Percentiles rank a stretch among this genome's conserved stretches.
These are phyloP conservation scores for Dysidea cf. avara DNA, from an alignment of 37 sponge, comb jelly and placozoan genomes.

Conservation along the genomic window DNA sequence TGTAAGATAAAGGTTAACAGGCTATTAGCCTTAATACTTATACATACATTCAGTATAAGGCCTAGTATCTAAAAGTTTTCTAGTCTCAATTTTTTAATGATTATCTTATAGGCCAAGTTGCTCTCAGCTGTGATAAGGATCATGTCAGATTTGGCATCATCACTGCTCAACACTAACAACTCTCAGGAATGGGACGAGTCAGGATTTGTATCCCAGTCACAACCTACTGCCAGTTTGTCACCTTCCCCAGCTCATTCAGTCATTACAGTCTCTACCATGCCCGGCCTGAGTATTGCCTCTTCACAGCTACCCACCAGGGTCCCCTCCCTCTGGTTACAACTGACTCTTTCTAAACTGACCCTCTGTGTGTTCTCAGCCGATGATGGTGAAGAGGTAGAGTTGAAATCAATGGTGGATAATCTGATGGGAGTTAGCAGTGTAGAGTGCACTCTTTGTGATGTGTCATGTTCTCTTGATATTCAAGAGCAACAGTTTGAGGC, in stretches of 20 bases:
- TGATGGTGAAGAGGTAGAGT: background rate
- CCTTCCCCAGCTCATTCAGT: slow-evolving; percentile 30
- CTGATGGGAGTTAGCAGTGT: slow-evolving; percentile 1
- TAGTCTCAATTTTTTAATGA: too few species aligned
- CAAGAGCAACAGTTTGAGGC: too few species aligned
- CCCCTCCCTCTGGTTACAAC: slow-evolving; percentile 55
- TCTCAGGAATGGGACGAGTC: slow-evolving; percentile 6
- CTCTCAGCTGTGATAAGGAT: too few species aligned
- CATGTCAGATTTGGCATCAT: too few species aligned
- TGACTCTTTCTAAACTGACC: slow-evolving; percentile 21
- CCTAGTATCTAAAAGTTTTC: too few species aligned
- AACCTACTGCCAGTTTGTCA: slow-evolving; percentile 4
- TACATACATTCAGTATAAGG: too few species aligned
- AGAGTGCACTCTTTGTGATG: background rate
- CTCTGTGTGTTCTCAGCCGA: slow-evolving; percentile 7
- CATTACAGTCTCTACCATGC: slow-evolving; percentile 21
- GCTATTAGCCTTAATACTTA: too few species aligned
- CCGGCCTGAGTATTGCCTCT: background rate
- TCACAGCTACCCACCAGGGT: slow-evolving; percentile 9
- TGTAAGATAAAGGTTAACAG: too few species aligned
- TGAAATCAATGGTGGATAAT: background rate
- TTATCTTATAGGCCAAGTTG: too few species aligned
- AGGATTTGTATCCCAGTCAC: slow-evolving; percentile 13
- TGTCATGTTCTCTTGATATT: too few species aligned
- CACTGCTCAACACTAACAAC: too few species aligned